Percentiles rank a stretch among this genome's conserved stretches.
phyloP scores from a whole-genome alignment of 30 jellyfish, hydroid and myxozoan genomes.

The Hydractinia symbiolongicarpus region DNA sequence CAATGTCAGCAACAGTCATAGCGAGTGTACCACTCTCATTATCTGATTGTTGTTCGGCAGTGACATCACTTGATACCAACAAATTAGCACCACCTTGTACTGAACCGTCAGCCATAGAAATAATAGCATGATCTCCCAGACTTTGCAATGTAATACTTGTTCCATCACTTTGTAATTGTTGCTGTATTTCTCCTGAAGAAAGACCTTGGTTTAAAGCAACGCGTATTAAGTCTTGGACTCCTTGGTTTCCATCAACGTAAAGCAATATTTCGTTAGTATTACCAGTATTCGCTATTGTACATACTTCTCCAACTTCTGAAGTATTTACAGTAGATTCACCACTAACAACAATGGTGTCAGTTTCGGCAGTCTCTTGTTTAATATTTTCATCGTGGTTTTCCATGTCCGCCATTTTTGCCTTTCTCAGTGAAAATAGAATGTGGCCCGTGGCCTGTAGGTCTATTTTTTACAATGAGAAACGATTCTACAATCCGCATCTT shows the following conservation, averaged over 20 bases:
- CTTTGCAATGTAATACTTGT: conserved; percentile 11
- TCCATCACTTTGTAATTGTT: conserved; percentile 10
- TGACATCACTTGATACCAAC: no score
- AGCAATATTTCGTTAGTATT: conserved; percentile 9
- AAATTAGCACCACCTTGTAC: not conserved
- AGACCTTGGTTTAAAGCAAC: conserved; percentile 28
- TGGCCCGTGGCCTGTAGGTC: conserved; percentile 13
- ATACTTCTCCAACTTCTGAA: not conserved
- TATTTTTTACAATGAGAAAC: not conserved
- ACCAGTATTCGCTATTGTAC: not conserved
- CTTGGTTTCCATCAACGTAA: conserved; percentile 25
- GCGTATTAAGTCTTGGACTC: conserved; percentile 36
- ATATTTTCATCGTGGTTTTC: conserved; percentile 19
- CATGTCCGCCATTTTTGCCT: conserved; percentile 24
- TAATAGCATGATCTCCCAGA: conserved; percentile 8
- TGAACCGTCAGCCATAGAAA: conserved; percentile 13
- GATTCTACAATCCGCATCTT: not conserved
- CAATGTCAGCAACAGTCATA: not conserved
- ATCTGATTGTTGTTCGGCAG: not conserved
- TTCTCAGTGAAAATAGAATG: not conserved
- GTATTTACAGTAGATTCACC: not conserved
- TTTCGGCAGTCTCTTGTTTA: not conserved
- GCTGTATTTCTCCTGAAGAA: conserved; percentile 14
- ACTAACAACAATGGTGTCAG: not conserved
- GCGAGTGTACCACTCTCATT: not conserved